Percentiles rank a stretch among this genome's conserved stretches.
These are phyloP conservation scores for Peromyscus melanophrys DNA, from an alignment of 2,797 vertebrate species.

Conservation along the genomic window DNA sequence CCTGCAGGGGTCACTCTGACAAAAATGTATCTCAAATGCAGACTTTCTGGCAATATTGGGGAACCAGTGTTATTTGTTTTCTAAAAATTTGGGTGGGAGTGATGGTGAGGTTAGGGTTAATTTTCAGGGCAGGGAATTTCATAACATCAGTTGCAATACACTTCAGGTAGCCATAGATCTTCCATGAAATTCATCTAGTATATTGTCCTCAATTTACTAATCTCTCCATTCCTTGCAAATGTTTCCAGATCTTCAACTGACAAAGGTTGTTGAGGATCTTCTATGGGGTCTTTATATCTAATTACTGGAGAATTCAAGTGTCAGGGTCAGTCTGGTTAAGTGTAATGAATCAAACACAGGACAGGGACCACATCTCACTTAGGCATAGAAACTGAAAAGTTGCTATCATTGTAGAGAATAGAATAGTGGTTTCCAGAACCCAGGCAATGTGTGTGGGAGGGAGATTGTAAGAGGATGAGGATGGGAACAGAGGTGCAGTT, in stretches of 20 bases:
- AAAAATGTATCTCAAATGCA: neutral
- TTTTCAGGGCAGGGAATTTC: slow-evolving; percentile 18
- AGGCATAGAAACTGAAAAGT: neutral
- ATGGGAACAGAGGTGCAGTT: neutral
- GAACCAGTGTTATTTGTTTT: neutral
- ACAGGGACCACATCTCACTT: neutral
- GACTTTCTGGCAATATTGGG: neutral
- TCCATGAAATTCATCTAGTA: slow-evolving; percentile 28
- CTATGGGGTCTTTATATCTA: neutral
- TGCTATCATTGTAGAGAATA: neutral
- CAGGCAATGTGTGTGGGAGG: neutral
- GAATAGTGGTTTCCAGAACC: neutral
- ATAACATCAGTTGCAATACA: neutral
- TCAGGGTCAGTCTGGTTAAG: neutral
- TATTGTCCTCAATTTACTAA: neutral
- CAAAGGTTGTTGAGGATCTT: slow-evolving; percentile 8
- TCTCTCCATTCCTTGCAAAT: neutral
- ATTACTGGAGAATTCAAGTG: neutral
- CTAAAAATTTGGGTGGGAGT: neutral
- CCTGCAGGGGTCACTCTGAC: neutral
- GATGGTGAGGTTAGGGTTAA: neutral
- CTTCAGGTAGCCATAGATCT: slow-evolving; percentile 6
- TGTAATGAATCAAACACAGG: neutral
- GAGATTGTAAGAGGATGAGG: neutral
- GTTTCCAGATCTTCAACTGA: neutral